These are phyloP conservation scores for Cossypha heuglini DNA, from an alignment of 2,797 vertebrate genomes.

Conservation along the genomic window DNA sequence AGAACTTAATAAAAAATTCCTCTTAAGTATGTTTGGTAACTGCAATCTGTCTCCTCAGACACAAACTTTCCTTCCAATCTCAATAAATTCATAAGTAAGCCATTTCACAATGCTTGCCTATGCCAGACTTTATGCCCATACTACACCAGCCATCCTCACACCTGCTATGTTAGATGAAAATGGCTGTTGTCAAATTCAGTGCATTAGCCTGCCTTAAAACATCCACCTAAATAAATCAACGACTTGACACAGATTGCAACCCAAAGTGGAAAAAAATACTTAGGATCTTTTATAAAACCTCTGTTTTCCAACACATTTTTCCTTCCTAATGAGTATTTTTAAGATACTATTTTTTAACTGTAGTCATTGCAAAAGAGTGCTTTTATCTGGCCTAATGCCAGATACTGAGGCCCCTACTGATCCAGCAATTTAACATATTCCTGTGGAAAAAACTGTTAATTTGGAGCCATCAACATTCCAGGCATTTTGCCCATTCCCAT, in stretches of 20 bases:
- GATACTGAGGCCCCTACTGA: not conserved
- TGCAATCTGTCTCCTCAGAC: not conserved
- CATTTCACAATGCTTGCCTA: not conserved
- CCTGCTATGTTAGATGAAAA: not conserved
- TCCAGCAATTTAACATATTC: not conserved
- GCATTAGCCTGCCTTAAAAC: not conserved
- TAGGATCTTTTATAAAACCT: not conserved
- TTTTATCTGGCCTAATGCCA: conserved; percentile 4
- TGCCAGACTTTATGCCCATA: not conserved
- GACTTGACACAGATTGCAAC: not conserved
- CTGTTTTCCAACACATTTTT: not conserved
- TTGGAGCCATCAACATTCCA: conserved; percentile 37
- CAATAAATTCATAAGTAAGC: not conserved
- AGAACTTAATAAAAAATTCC: not conserved
- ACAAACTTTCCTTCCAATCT: not conserved
- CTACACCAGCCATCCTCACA: not conserved
- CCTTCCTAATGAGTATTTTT: not conserved
- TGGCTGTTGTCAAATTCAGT: not conserved
- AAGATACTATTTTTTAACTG: not conserved
- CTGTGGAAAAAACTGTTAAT: conserved; percentile 34
- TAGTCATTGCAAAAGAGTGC: not conserved
- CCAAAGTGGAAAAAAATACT: not conserved
- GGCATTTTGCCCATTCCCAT: conserved; percentile 53
- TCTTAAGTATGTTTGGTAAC: not conserved
- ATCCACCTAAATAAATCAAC: not conserved